Evolutionary conservation across 1,140 invertebrate species (phyloP), one percentile per base, ranked within the genome.

Genomic region (Saccostrea glomerata): DNA sequence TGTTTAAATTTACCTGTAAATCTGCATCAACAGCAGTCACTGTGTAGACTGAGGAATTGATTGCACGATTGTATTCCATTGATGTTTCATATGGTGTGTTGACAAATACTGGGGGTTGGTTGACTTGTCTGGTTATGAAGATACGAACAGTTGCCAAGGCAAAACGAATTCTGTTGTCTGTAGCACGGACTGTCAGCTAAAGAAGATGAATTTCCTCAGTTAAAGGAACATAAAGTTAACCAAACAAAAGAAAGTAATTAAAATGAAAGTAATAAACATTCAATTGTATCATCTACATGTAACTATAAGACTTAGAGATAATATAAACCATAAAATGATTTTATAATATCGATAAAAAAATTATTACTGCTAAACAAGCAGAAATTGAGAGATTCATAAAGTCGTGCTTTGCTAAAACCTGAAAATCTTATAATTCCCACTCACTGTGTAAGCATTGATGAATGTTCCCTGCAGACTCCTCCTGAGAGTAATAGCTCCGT

Each of bases 401-500:
- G 58, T 63, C 4, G 17, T 63, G 17, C 5, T 20, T n/a, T 63
- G 15, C 17, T n/a, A 63, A 63, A 60, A 17, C 20, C 58, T 17
- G 58, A 60, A 63, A 20, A n/a, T 20, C 17, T 63, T 5, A 47
- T 7, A 47, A 47, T 9, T 1, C 47, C 47, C 47, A 47, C 90
- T 90, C 85, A 92, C 91, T 17, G 85, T 92, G 86, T 91, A 92
- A 7, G 85, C 77, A 15, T 82, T 88, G 60, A 83, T 84, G 2
- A 66, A 17, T 23, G 89, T 82, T 56, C 84, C 54, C 56, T 36
- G 40, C 47, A 92, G 85, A 47, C 82, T 60, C n/a, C 86, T 88
- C 15, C 73, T 89, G 25, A 91, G 73, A 17, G 58, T 87, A 12
- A 92, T 85, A 30, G 15, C 73, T 15, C 90, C 89, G 30, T 58